Evolutionary conservation across 2,797 vertebrate genomes (phyloP).

Genomic region (Benthosema pterotum): DNA sequence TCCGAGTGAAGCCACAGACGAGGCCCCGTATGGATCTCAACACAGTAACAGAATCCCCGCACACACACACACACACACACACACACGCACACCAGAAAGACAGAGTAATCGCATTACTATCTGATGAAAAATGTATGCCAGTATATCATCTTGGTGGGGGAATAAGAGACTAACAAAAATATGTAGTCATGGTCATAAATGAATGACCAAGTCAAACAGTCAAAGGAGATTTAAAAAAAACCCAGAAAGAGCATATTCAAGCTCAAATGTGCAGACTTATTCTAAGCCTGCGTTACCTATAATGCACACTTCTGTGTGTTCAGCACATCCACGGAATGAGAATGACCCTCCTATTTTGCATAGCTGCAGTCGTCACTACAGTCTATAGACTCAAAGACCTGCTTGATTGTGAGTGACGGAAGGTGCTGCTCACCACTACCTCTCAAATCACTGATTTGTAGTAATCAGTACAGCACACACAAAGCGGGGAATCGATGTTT

Average conservation of each 20-base stretch:
- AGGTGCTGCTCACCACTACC: constrained; percentile 12
- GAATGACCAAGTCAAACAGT: constrained; percentile 78
- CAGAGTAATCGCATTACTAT: constrained; percentile 85
- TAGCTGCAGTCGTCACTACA: constrained; percentile 32
- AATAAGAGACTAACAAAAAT: constrained; percentile 82
- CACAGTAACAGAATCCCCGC: constrained; percentile 77
- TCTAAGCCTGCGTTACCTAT: constrained; percentile 61
- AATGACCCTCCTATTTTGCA: constrained; percentile 53
- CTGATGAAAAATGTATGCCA: constrained; percentile 87
- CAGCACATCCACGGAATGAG: constrained; percentile 67
- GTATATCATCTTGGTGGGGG: constrained; percentile 84
- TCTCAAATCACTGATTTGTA: constrained; percentile 36
- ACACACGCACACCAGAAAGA: constrained; percentile 80
- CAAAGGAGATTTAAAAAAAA: constrained; percentile 62
- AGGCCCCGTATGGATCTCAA: constrained; percentile 75
- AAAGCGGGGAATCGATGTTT: constrained; percentile 29
- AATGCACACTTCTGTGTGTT: constrained; percentile 63
- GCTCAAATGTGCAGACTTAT: constrained; percentile 65
- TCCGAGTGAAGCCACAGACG: constrained; percentile 68
- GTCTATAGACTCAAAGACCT: constrained; percentile 23
- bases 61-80: constrained; percentile 72
- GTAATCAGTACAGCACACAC: constrained; percentile 44
- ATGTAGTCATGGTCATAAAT: constrained; percentile 78
- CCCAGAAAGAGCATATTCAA: constrained; percentile 49
- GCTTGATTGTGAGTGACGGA: constrained; percentile 23